Evolutionary conservation across 2,113 vertebrate genomes (phyloP), one percentile per base, ranked within the genome.

Genomic region (Tachuris rubrigastra): DNA sequence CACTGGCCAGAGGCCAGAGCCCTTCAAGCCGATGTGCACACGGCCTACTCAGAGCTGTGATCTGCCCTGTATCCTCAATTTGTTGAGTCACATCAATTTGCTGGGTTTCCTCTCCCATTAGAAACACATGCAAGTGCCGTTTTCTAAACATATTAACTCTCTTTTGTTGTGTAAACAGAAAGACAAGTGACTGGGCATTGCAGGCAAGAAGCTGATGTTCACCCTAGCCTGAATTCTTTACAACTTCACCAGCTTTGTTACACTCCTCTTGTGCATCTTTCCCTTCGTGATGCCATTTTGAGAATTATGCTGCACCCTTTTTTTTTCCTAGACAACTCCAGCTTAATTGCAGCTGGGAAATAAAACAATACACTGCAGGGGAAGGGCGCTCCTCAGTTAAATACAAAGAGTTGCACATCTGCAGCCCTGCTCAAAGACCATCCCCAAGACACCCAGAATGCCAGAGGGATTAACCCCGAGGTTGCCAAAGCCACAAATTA

Each of bases 41-140:
- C 31, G 73, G 82, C 59, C 89, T 96, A 73, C 95, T 95, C 95
- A 59, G 91, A 67, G 76, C 89, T 77, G 49, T 65, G 76, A 75
- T 91, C 76, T 82, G 84, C 20, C 91, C 93, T 76, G 68, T 66
- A 84, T 76, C 77, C 92, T 95, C 93, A 44, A 88, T 97, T 97
- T 89, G 90, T 81, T 97, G 93, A 96, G 95, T 95, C 91, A 96
- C 90, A 94, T 95, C 93, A 93, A 96, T 96, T 93, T 90, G 89
- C 74, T 95, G 93, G 89, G 75, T 92, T 95, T 90, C 82, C 94
- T 95, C 85, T 94, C 78, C 87, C 67, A 87, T 87, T 90, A 89
- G 72, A 84, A 49, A 82, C 49, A 85, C 27, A 72, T 1, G 5
- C 67, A 76, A 95, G 62, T 85, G 80, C 75, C 33, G 0, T 89